Base-by-base conservation (phyloP, 2,797 vertebrate species). In the Orestias chungarensis region DNA sequence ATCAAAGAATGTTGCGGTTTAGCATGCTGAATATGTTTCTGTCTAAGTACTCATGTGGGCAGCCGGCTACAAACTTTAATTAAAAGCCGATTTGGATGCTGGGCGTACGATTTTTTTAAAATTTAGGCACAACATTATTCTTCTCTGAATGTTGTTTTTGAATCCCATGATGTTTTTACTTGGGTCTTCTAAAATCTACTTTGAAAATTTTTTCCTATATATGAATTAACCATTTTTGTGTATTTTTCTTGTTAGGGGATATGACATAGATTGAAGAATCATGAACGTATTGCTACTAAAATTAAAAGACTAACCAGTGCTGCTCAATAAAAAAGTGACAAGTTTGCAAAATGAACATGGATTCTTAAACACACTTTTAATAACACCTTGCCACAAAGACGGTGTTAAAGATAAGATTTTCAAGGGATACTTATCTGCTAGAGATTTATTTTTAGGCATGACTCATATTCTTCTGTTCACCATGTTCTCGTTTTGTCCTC, bases 1-100 rank as follows among this genome's bases (percentile, higher is more conserved):
- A 75, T 75, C 57, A 80, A 73, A 76, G 46, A 29, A 49, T 68
- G 49, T 27, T 49, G 7, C 38, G 44, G 67, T 49, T 50, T 55
- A 20, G 35, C 23, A 52, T 42, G 33, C 57, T 23, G 55, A 17
- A 62, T 64, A 29, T 57, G 52, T 31, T 55, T 44, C 15, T 47
- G 25, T 65, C 42, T 65, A 31, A 25, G 25, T 3, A 54, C 46
- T 33, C 25, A 66, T 23, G 54, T 46, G 42, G 11, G 27, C 40
- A 62, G n/a, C 59, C 3, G 2, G 38, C 12, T 25, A 23, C 69
- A 62, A 57, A 68, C 31, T 49, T 62, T 49, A 52, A 35, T 33
- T 9, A 61, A 46, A 74, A 47, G 50, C 46, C 35, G 66, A 68
- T 62, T 66, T 67, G 46, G 44, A 42, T 57, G 25, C 72, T 68